Evolutionary conservation across 1,140 invertebrate genomes (phyloP), one percentile per base, ranked within the genome.

Genomic region (Aphis gossypii): DNA sequence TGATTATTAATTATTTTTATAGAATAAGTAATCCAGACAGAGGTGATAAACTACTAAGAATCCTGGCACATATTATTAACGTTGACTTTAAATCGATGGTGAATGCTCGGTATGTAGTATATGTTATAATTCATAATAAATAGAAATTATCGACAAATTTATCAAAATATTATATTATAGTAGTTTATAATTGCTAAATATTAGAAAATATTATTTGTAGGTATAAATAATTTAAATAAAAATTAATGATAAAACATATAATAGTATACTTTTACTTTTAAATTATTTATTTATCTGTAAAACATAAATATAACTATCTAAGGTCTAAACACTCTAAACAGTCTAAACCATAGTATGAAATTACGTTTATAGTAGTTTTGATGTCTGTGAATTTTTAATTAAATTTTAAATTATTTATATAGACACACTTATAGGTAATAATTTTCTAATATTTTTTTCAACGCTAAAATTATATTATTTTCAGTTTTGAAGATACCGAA

Each of bases 401-500:
- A 30, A 60, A 56, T 56, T 56, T 30, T 60, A 30, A 30, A 68
- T 68, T 68, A n/a, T 68, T 68, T n/a, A n/a, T 68, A n/a, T 5
- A 68, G 30, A 76, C 30, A 68, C 1, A 51, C 3, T 14, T 68
- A n/a, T 14, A n/a, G n/a, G n/a, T n/a, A n/a, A n/a, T 41, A n/a
- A n/a, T 68, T 14, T 68, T 30, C 11, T n/a, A n/a, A 76, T 87
- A 46, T 87, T 48, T 88, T n/a, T n/a, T n/a, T 30, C 23, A 25
- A 0, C 30, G 21, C 23, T 41, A 38, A 83, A 82, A 35, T 83
- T 84, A 35, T 48, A 25, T 91, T 91, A 21, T 11, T 51, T 93
- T 82, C 9, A 93, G 92, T 30, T 41, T 56, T 38, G 76, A 93
- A 20, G 92, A 90, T 8, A 51, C 68, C 93, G 97, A 98, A 95